These are phyloP conservation scores for Sycophila texana DNA, from an alignment of 2,888 invertebrate species.

Conservation along the genomic window DNA sequence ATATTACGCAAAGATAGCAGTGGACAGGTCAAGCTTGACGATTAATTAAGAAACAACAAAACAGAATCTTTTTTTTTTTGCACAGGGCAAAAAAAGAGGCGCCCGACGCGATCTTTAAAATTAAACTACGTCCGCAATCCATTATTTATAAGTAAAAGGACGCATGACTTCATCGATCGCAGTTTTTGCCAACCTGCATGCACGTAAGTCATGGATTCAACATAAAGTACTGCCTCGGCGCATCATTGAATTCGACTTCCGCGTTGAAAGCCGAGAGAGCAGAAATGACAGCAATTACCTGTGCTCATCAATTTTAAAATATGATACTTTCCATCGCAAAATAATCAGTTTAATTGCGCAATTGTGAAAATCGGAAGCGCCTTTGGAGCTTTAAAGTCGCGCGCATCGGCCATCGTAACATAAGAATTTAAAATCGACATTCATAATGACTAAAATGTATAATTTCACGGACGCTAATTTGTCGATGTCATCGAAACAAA, in stretches of 20 bases:
- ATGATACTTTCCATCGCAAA: neutral
- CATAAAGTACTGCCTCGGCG: neutral
- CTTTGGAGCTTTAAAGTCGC: no score
- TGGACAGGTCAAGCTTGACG: no score
- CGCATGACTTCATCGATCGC: neutral
- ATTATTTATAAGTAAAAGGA: neutral
- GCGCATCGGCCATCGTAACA: neutral
- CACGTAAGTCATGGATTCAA: constrained; percentile 5
- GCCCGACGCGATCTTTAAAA: neutral
- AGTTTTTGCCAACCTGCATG: no score
- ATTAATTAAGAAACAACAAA: neutral
- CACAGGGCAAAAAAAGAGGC: neutral
- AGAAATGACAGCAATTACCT: constrained; percentile 25
- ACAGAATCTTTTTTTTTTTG: neutral
- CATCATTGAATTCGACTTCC: constrained; percentile 35
- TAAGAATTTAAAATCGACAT: constrained; percentile 8
- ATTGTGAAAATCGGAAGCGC: constrained; percentile 30
- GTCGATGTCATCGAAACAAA: neutral
- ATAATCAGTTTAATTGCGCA: constrained; percentile 18
- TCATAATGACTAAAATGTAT: neutral
- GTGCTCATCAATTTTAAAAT: constrained; percentile 15
- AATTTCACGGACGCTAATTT: neutral
- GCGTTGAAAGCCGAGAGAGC: constrained; percentile 36
- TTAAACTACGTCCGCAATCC: neutral
- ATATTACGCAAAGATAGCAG: no score